Conservation (phyloP, 2,888 invertebrate genomes). For the Phaedon cochleariae region DNA sequence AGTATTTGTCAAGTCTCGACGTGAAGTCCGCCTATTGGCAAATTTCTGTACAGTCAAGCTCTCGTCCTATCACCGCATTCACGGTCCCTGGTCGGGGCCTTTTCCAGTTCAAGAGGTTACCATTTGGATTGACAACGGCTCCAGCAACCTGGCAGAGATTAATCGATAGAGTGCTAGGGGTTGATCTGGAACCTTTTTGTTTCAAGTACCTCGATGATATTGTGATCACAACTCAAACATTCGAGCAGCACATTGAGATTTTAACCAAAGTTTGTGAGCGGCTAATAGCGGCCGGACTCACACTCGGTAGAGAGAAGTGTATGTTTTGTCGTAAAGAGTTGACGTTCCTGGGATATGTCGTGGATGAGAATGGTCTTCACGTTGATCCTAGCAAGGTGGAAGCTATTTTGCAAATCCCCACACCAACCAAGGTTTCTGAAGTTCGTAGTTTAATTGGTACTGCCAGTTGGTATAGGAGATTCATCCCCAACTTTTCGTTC, state of each 20-base stretch:
- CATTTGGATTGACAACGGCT: constrained; percentile 43
- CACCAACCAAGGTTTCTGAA: constrained; percentile 17
- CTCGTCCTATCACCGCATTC: not conserved
- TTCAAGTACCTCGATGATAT: constrained; percentile 47
- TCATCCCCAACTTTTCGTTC: constrained; percentile 16
- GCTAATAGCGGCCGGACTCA: constrained; percentile 34
- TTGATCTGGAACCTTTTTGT: constrained; percentile 35
- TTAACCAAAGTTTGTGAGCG: constrained; percentile 33
- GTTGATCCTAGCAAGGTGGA: constrained; percentile 26
- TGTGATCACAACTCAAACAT: constrained; percentile 37
- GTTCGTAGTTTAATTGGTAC: constrained; percentile 20
- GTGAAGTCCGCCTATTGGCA: not conserved
- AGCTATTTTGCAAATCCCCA: constrained; percentile 10
- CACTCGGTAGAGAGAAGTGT: constrained; percentile 36
- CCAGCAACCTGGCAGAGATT: constrained; percentile 45
- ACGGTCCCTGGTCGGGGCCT: constrained; percentile 38
- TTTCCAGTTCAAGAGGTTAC: constrained; percentile 45
- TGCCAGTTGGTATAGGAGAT: constrained; percentile 22
- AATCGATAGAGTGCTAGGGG: constrained; percentile 37
- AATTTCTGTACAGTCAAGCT: not conserved
- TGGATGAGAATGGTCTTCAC: constrained; percentile 20
- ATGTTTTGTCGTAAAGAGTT: constrained; percentile 25
- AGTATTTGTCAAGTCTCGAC: not conserved
- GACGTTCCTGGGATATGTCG: constrained; percentile 28
- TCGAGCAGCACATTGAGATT: constrained; percentile 35